Evolutionary conservation across 2,797 vertebrate genomes (phyloP), one percentile per base, ranked within the genome.

Genomic region (Pangasius djambal): DNA sequence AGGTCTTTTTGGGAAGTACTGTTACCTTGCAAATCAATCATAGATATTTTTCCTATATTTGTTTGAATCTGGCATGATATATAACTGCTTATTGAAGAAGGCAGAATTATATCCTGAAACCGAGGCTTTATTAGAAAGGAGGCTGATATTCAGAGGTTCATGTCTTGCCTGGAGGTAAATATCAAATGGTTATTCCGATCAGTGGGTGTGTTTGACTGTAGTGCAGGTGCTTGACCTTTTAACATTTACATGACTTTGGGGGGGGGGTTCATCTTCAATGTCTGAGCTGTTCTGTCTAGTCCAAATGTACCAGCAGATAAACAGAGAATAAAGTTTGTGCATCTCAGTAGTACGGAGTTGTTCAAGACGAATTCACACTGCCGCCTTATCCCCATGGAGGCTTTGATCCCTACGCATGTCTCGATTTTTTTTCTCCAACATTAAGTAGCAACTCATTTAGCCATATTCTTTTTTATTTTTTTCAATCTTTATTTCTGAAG

Each of bases 111-210:
- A 90, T 75, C 87, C 79, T 75, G 72, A 90, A 91, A 90, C 31
- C 65, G 50, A 69, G 82, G 88, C 86, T 92, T 83, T 90, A 90
- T 91, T 91, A 89, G 84, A 81, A 40, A 85, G 72, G 87, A 90
- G 91, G 69, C 88, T 92, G 93, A 92, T 92, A 89, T 90, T 92
- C 89, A 90, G 90, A 90, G 85, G 89, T 91, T 63, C 70, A 88
- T 87, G 57, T 77, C 87, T 61, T 89, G 87, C 55, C 88, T 90
- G 77, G 34, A 88, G 67, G 72, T 86, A 70, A 89, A 89, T 89
- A 88, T 89, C 81, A 81, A 88, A 90, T 79, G 79, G 52, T 78
- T 91, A 67, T 90, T 81, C 57, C 57, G 83, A 48, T 77, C 75
- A 55, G 40, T 81, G 70, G 50, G 75, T 87, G 83, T 89, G n/a